Percentiles rank a stretch among this genome's conserved stretches.
phyloP scores from a whole-genome alignment of 2,888 invertebrate genomes.

The Aphidius colemani region DNA sequence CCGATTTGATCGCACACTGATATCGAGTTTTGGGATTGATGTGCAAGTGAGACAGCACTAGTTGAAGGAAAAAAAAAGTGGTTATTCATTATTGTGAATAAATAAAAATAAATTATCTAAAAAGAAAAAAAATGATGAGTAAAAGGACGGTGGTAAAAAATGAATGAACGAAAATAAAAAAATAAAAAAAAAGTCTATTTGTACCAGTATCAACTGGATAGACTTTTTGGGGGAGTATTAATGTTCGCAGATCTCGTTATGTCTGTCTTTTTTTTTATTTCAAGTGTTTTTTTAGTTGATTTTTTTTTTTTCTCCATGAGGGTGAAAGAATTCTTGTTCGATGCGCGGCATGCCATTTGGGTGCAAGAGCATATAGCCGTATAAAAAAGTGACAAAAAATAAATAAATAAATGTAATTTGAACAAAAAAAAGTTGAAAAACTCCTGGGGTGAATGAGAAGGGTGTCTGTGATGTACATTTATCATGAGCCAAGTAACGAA shows the following conservation, averaged over 20 bases:
- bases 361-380: neutral
- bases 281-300: too few species aligned
- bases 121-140: neutral
- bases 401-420: constrained; percentile 1
- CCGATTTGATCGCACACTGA: neutral
- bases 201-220: constrained; percentile 7
- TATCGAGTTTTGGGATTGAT: neutral
- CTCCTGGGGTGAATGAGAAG: neutral
- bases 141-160: constrained; percentile 4
- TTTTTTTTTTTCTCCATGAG: too few species aligned
- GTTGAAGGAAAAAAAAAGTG: neutral
- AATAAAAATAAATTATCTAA: neutral
- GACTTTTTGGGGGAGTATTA: constrained; percentile 21
- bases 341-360: too few species aligned
- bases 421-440: constrained; percentile 1
- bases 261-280: neutral
- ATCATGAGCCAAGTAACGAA: constrained; percentile 35
- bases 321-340: too few species aligned
- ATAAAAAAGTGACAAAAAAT: constrained; percentile 5
- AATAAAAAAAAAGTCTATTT: constrained; percentile 18
- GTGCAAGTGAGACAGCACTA: neutral
- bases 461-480: constrained; percentile 31
- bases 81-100: neutral
- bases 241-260: constrained; percentile 26
- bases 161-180: constrained; percentile 2